Base-by-base conservation (phyloP, 2,797 vertebrate species). In the Rostrhamus sociabilis region DNA sequence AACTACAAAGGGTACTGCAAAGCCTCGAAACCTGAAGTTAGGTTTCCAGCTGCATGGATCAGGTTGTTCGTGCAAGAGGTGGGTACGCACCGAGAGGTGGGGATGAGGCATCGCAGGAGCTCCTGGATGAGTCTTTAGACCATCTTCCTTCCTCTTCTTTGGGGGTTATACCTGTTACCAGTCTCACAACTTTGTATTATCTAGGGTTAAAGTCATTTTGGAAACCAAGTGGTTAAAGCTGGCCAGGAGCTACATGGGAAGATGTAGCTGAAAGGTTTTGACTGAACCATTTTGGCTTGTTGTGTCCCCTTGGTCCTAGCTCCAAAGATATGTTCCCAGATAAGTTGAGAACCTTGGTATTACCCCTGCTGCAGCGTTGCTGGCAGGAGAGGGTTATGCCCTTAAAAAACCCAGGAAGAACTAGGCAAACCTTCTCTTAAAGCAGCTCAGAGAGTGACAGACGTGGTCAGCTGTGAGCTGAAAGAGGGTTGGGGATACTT, bases 11-110 rank as follows among this genome's bases (percentile, higher is more conserved):
- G 12, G 31, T 58, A 38, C 59, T 75, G 72, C 20, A 59, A 40
- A 40, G 43, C 25, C 55, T 87, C 4, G 1, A 52, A 75, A 72
- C 29, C 53, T 55, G 8, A 25, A 31, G 36, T 55, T 34, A 3
- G 3, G 18, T 68, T 73, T 76, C 43, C 38, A 42, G 1, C n/a
- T 40, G 45, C 17, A 3, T 7, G n/a, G 11, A 36, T 29, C 0
- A 3, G 19, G 23, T 13, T 34, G 29, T 25, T 71, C 1, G 3
- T 55, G 25, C 63, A 14, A 47, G 64, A 77, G 40, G 10, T 8
- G n/a, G 45, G 18, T 38, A 3, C 29, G 5, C 12, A 12, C 23
- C 6, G 6, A 42, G 60, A 32, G 18, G 16, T 12, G 13, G 27
- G 53, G 13, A 12, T 38, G 59, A 27, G 68, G 8, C 27, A 32